Conservation (phyloP, 2,113 vertebrate species). For the Paedocypris sp. region DNA sequence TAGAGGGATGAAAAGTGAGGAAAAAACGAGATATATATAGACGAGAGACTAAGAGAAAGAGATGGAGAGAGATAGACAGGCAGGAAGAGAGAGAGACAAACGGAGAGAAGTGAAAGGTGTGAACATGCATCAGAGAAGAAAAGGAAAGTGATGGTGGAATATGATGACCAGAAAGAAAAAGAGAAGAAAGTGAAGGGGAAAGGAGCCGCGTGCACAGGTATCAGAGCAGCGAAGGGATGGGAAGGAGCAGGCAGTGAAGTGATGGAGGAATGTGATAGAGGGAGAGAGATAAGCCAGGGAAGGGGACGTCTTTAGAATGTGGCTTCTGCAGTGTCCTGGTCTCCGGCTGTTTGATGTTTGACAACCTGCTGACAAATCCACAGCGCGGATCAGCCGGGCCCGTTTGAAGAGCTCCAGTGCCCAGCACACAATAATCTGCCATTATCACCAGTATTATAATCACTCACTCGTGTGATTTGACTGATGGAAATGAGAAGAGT, state of each 20-base stretch:
- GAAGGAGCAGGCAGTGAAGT: constrained; percentile 16
- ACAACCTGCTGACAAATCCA: constrained; percentile 23
- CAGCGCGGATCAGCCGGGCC: not conserved
- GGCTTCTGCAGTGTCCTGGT: constrained; percentile 15
- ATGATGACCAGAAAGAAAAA: no score
- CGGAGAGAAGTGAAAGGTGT: constrained; percentile 12
- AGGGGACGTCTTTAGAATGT: constrained; percentile 23
- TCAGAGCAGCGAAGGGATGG: not conserved
- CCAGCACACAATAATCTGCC: constrained; percentile 16
- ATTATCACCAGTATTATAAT: constrained; percentile 22
- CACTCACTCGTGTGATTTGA: constrained; percentile 20
- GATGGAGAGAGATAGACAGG: constrained; percentile 16
- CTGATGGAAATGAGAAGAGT: constrained; percentile 14
- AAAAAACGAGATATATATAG: no score
- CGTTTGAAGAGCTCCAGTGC: constrained; percentile 28
- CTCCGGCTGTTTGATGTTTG: constrained; percentile 23
- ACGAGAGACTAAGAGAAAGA: constrained; percentile 23
- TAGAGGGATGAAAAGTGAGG: no score
- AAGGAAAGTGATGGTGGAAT: no score
- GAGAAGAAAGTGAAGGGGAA: not conserved
- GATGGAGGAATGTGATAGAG: constrained; percentile 1
- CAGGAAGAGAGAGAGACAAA: constrained; percentile 26
- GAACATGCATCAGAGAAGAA: no score
- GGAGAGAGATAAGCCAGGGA: constrained; percentile 11
- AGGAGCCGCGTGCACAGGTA: not conserved